phyloP scores from a whole-genome alignment of 2,797 vertebrate species.

The Macropodus opercularis region DNA sequence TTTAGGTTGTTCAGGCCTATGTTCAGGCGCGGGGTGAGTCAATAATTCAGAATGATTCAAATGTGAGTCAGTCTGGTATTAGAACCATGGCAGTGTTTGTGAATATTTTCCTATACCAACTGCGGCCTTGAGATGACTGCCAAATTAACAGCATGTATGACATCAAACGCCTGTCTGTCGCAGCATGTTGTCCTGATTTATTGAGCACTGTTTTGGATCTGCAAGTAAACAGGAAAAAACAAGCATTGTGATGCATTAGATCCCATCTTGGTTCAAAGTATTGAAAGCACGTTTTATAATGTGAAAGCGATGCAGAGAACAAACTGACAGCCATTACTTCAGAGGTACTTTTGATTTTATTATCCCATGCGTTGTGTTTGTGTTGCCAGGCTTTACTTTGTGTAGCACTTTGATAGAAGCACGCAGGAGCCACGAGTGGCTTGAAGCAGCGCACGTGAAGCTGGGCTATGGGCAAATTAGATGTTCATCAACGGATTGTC shows the following conservation, averaged over 20 bases:
- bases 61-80: slow-evolving; percentile 23
- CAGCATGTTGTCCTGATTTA: slow-evolving; percentile 37
- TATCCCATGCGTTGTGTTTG: slow-evolving; percentile 5
- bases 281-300: slow-evolving; percentile 9
- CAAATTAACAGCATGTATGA: slow-evolving; percentile 30
- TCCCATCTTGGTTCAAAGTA: slow-evolving; percentile 13
- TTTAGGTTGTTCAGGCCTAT: slow-evolving; percentile 62
- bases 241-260: slow-evolving; percentile 5
- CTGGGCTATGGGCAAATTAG: slow-evolving; percentile 31
- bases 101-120: slow-evolving; percentile 33
- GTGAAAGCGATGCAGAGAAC: slow-evolving; percentile 28
- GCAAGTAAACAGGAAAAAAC: slow-evolving; percentile 10
- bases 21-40: slow-evolving; percentile 37
- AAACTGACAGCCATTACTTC: slow-evolving; percentile 22
- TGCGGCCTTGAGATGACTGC: slow-evolving; percentile 13
- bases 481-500: slow-evolving; percentile 39
- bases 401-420: background rate
- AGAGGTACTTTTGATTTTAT: slow-evolving; percentile 3
- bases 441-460: slow-evolving; percentile 8
- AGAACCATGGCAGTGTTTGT: slow-evolving; percentile 21
- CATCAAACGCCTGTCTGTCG: slow-evolving; percentile 30
- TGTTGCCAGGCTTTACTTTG: slow-evolving; percentile 15
- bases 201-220: slow-evolving; percentile 19
- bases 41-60: slow-evolving; percentile 43
- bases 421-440: background rate